These are phyloP conservation scores for Myiotriccus ornatus DNA, from an alignment of 2,797 vertebrate genomes.

Conservation along the genomic window DNA sequence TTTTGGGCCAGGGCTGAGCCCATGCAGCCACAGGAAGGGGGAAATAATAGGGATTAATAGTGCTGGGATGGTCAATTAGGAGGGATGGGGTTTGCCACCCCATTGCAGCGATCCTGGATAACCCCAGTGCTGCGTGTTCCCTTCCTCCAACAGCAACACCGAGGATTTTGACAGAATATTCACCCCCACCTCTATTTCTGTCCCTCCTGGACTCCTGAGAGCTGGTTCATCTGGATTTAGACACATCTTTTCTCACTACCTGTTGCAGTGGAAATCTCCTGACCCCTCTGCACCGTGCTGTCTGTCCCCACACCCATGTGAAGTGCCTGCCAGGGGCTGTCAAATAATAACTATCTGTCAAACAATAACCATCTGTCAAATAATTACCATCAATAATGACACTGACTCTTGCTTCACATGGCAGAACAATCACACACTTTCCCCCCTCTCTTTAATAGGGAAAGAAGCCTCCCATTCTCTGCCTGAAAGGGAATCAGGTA, in stretches of 20 bases:
- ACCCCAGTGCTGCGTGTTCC: not conserved
- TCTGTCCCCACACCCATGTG: rapidly evolving
- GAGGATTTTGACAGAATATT: not conserved
- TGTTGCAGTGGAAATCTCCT: not conserved
- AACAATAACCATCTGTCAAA: not conserved
- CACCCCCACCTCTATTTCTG: not conserved
- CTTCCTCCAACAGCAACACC: not conserved
- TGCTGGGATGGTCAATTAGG: rapidly evolving
- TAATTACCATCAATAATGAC: not conserved
- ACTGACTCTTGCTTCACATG: not conserved
- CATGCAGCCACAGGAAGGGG: not conserved
- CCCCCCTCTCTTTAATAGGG: rapidly evolving
- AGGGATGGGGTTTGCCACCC: not conserved
- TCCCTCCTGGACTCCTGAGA: not conserved
- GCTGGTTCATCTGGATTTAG: rapidly evolving
- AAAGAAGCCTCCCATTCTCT: not conserved
- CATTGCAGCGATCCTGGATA: too few relatives aligned
- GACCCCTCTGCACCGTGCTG: not conserved
- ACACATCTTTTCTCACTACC: not conserved
- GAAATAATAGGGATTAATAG: not conserved
- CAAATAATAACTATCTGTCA: not conserved
- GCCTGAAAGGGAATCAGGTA: not conserved
- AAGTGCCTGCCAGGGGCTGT: not conserved
- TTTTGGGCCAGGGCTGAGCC: not conserved
- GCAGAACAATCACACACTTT: not conserved